A percentile compares a stretch with the other conserved stretches of the same genome.
These are phyloP conservation scores for Hiodon tergisus DNA, from an alignment of 2,113 vertebrate genomes.

Conservation along the genomic window DNA sequence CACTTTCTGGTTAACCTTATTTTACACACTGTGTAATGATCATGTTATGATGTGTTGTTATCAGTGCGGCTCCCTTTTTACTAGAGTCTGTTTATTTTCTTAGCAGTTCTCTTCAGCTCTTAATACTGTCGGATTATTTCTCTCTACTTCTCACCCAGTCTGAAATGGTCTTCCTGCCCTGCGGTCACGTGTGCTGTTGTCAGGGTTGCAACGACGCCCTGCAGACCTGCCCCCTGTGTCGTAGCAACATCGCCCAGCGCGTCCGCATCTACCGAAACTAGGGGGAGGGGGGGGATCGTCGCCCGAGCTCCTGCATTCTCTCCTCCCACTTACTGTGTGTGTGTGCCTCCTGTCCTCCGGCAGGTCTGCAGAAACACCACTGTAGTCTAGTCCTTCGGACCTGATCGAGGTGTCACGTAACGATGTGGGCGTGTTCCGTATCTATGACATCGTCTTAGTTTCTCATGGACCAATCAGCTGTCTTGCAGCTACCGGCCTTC, in stretches of 20 bases:
- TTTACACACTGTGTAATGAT: neutral
- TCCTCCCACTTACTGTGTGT: neutral
- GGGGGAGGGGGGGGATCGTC: neutral
- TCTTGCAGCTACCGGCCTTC: neutral
- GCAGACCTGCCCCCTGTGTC: conserved; percentile 81
- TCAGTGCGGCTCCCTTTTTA: neutral
- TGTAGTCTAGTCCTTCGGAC: neutral
- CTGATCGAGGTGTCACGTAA: neutral
- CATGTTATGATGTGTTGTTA: too few species aligned
- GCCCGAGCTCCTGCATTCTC: neutral
- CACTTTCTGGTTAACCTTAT: neutral
- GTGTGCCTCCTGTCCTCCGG: neutral
- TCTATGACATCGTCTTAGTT: too few species aligned
- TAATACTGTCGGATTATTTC: neutral
- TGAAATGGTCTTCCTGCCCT: conserved; percentile 82
- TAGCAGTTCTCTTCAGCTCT: neutral
- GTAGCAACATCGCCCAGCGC: conserved; percentile 66
- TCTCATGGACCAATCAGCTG: too few species aligned
- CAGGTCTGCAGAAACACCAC: neutral
- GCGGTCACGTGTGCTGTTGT: conserved; percentile 93
- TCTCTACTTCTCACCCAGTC: conserved; percentile 55
- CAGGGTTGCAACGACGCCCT: conserved; percentile 71
- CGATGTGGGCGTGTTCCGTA: too few species aligned
- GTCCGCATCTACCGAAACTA: conserved; percentile 76
- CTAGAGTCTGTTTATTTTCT: neutral